Percentiles rank a stretch among this genome's conserved stretches.
Conservation (phyloP, 2,797 vertebrate genomes). For the Syngnathus rostellatus region DNA sequence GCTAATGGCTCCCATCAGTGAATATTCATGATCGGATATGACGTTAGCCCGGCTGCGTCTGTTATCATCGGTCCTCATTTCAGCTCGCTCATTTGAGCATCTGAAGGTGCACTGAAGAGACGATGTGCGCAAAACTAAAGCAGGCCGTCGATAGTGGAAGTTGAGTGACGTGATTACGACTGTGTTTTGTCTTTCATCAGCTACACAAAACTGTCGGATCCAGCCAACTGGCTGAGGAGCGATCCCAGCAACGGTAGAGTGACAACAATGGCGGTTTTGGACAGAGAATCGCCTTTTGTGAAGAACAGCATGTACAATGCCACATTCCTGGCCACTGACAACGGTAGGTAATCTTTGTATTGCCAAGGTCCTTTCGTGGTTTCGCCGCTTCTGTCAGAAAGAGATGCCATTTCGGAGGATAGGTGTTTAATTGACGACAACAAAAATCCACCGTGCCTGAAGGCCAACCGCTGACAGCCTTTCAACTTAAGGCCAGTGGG, state of each 20-base stretch:
- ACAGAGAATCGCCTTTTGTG: constrained; percentile 89
- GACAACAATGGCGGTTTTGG: constrained; percentile 83
- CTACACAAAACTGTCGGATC: constrained; percentile 89
- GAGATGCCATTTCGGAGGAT: constrained; percentile 1
- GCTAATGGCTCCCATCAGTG: constrained; percentile 1
- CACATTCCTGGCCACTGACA: constrained; percentile 90
- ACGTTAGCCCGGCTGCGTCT: background rate
- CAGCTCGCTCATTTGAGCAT: constrained; percentile 1
- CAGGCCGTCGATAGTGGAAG: background rate
- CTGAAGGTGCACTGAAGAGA: background rate
- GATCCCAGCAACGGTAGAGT: constrained; percentile 82
- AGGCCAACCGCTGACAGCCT: constrained; percentile 38
- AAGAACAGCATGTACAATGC: constrained; percentile 95
- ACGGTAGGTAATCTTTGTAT: constrained; percentile 67
- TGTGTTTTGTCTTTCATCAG: constrained; percentile 52
- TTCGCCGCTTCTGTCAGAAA: constrained; percentile 30
- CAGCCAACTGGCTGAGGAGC: constrained; percentile 90
- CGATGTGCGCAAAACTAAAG: too few relatives aligned
- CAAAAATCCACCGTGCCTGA: constrained; percentile 21
- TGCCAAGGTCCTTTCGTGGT: constrained; percentile 17
- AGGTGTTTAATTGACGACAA: background rate
- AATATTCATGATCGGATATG: background rate
- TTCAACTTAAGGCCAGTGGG: constrained; percentile 52
- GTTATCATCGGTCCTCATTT: background rate
- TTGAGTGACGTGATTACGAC: constrained; percentile 4